Base-by-base conservation (phyloP, 1,140 invertebrate genomes). In the Hyposmocoma kahamanoa region DNA sequence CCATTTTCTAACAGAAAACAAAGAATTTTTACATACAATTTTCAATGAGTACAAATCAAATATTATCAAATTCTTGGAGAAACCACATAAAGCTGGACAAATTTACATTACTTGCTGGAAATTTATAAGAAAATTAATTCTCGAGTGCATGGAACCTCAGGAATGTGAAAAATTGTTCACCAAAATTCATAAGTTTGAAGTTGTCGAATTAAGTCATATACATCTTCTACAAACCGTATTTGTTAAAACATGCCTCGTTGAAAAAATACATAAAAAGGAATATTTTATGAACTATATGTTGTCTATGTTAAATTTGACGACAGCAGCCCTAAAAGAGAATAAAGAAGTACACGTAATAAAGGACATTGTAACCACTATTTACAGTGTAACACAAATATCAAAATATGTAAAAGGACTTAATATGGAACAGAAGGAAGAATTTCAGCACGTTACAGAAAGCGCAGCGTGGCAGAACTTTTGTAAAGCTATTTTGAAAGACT, bases 401-500 rank as follows among this genome's bases (percentile, higher is more conserved):
- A 64, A 67, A 60, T 15, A 50, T 32, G 53, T 68, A 19, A 24
- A 60, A 19, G 77, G 77, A 38, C 77, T 73, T 61, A 47, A 68
- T 1, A 56, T 56, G 5, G 52, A 72, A 1, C 39, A 81, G 30
- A 72, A 81, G 39, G 67, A 81, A 20, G 64, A 76, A 3, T 88
- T 87, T 51, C 80, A 84, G 26, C 75, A 84, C 53, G 50, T 91
- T 1, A 87, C 61, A 26, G 87, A 87, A 49, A 89, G 87, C 66
- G 75, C 88, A 26, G 87, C 88, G 4, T 93, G 92, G 89, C 83
- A 90, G 13, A 90, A 89, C 42, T 93, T 91, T 60, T 90, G 88
- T 44, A 90, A 92, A 72, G 87, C 87, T 32, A 88, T 88, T 28
- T 75, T 94, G 19, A 93, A 91, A 71, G 77, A 87, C 50, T 89